Base-by-base conservation (phyloP, 2,113 vertebrate species). In the Gyps fulvus region DNA sequence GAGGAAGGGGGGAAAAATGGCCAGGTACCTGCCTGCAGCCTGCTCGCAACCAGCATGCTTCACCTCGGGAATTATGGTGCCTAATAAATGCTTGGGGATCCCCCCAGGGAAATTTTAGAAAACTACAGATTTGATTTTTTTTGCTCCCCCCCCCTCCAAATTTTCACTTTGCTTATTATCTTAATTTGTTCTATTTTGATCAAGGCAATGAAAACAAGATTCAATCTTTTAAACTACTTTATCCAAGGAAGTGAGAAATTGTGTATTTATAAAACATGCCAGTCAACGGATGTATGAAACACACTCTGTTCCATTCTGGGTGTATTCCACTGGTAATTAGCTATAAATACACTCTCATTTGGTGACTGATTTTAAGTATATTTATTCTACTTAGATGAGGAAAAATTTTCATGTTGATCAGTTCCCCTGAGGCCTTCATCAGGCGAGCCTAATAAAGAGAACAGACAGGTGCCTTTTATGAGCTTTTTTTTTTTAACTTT, bases 381-480 rank as follows among this genome's bases (percentile, higher is more conserved):
- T 96, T 97, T 93, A 93, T 94, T 89, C 94, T 95, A 65, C 96
- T 97, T 95, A 93, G 93, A 87, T 47, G 74, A 72, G 90, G 78
- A 81, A 90, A 71, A 95, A 76, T 59, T 78, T 95, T 59, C 79
- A 18, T 13, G 52, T 57, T 91, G 66, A 66, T 97, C 85, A 94
- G 78, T 87, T 91, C 96, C 66, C 92, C 18, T 1, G 80, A 97
- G 96, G 72, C 76, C 4, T 94, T 96, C 96, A 96, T 97, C 95
- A 97, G 89, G 80, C 5, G 52, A 93, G 84, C 80, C 95, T 97
- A 96, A 97, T 90, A 97, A 97, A 91, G 95, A 91, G 87, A 96
- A 83, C 88, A 89, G 95, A 90, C 94, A 96, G 95, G 95, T 96
- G 90, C 79, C 69, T 97, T 94, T 94, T 58, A 65, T 78, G 54